Base-by-base conservation (phyloP, 92 coral and sea anemone species). In the Zoanthus sansibaricus region DNA sequence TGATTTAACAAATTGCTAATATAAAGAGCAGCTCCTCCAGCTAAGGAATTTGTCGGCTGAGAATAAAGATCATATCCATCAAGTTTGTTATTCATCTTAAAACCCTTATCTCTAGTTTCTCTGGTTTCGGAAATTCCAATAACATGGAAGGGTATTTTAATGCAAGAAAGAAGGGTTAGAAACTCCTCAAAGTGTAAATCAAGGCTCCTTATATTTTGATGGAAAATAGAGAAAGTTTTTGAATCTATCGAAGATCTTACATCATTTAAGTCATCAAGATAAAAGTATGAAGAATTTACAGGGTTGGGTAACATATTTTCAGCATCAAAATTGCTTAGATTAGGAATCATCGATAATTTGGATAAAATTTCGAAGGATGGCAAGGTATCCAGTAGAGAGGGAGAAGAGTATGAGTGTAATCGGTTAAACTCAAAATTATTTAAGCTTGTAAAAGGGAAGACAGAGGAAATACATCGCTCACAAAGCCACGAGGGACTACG, bases 331-430 rank as follows among this genome's bases (percentile, higher is more conserved):
- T 83, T 64, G 73, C 67, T 83, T 44, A 83, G 78, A 86, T 86
- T 86, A 14, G 88, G 88, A 20, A 74, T 86, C 82, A 62, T 70
- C 51, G 73, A 86, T 56, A 86, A 25, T 86, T 86, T 86, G 21
- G 58, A 85, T 62, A 75, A 75, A 2, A 75, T 75, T 75, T 75
- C 83, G 56, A 86, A 76, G 16, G 89, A 71, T 86, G 89, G 89
- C n/a, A 86, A 62, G 21, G 30, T 71, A 75, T 86, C 89, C 6
- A 86, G 82, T 58, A 1, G 5, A 75, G 44, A 75, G 45, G 76
- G 83, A 42, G 18, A 16, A 9, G 54, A 10, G 25, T 32, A 86
- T 9, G 42, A 61, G n/a, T 55, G 7, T 14, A 86, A 20, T 14
- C 79, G 49, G 17, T 56, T 25, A 17, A 86, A 76, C 76, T 86